Conservation (phyloP, 2,797 vertebrate genomes). For the Lagocephalus sceleratus region DNA sequence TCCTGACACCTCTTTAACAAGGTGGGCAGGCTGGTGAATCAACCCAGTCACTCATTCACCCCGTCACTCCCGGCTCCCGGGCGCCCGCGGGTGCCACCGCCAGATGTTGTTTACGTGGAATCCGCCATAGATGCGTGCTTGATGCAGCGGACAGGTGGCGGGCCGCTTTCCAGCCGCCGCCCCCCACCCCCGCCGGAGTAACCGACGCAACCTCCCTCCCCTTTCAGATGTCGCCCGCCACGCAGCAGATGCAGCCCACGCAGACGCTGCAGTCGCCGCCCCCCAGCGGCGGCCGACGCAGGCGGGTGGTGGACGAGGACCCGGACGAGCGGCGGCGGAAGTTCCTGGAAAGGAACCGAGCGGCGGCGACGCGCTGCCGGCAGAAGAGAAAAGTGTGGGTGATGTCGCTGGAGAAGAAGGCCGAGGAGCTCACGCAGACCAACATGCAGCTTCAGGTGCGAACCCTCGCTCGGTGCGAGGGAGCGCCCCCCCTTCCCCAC, state of each 20-base stretch:
- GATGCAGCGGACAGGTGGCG: conserved; percentile 54
- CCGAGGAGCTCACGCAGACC: conserved; percentile 99
- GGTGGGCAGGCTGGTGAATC: conserved; percentile 72
- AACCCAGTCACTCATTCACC: conserved; percentile 62
- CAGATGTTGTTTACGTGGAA: conserved; percentile 76
- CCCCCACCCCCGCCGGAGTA: not conserved
- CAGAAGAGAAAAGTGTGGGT: conserved; percentile 99
- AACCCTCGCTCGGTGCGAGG: too few relatives aligned
- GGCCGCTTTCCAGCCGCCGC: conserved; percentile 46
- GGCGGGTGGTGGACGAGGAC: conserved; percentile 95
- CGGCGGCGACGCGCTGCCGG: conserved; percentile 94
- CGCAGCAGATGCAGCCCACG: conserved; percentile 97
- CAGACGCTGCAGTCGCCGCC: conserved; percentile 93
- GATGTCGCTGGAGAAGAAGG: conserved; percentile 99
- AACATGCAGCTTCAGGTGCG: conserved; percentile 99
- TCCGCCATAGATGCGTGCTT: conserved; percentile 62
- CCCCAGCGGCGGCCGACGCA: conserved; percentile 89
- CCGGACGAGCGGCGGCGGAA: conserved; percentile 95
- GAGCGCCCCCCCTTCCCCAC: too few relatives aligned
- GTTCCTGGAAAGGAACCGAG: conserved; percentile 97
- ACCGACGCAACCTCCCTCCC: too few relatives aligned
- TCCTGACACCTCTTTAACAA: conserved; percentile 79
- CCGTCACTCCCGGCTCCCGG: conserved; percentile 41
- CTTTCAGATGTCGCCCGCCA: conserved; percentile 89
- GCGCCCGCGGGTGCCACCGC: conserved; percentile 52